Evolutionary conservation across 2,888 invertebrate species (phyloP), one percentile per base, ranked within the genome.

Genomic region (Hypomecis atomaria): DNA sequence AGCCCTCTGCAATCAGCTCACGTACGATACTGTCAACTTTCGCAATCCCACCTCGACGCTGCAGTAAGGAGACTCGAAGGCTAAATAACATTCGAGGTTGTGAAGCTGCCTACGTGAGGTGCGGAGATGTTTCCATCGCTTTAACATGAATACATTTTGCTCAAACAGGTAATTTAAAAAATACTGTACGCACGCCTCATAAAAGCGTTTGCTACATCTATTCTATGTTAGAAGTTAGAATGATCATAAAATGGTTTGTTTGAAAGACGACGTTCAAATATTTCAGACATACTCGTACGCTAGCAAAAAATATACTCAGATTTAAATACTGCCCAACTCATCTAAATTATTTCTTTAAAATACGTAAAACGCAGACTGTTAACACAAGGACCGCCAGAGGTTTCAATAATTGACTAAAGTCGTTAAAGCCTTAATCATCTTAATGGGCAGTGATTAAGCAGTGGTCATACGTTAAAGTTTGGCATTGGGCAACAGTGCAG

Each of bases 1-100:
- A 75, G 80, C 84, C 79, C 77, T 90, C 79, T 76, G 82, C 82
- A 92, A 79, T 80, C 90, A 72, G 69, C 80, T 86, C 92, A 92
- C 92, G 92, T 91, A 85, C 84, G 71, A 71, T 77, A 84, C 82
- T 87, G 90, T 90, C 88, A 88, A 90, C 91, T 92, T 92, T 92
- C 91, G 92, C 88, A 92, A 92, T 84, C 82, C 81, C 86, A 86
- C 89, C 89, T 89, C 87, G 83, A 82, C 84, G 80, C 84, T 86
- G 85, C 86, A 79, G 84, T 87, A 83, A 88, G 84, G 84, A 82
- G 82, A 81, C 85, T 81, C 75, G 89, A 91, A 91, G 91, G 90
- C 87, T 90, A 82, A 81, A 82, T 77, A 82, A 78, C 80, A 79
- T 75, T 75, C 82, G 80, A 82, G 82, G 82, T 76, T 83, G 78